Evolutionary conservation across 1,140 invertebrate genomes (phyloP), one percentile per base, ranked within the genome.

Genomic region (Hycleus cichorii): DNA sequence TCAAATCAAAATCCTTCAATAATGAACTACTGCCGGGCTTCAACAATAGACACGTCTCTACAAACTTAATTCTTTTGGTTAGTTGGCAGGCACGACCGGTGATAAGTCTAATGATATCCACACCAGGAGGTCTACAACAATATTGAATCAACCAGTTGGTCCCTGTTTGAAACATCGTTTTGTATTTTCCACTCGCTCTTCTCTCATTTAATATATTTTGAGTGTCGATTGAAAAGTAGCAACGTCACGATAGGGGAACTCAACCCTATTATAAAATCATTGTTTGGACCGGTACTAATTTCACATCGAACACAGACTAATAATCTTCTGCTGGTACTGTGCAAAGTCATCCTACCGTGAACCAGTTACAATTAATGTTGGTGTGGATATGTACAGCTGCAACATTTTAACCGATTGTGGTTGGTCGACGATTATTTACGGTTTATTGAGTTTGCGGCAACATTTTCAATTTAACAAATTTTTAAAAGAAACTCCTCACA

Each of bases 231-330:
- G 44, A 53, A 53, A 53, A 53, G 51, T 53, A 43, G 51, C 51
- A 53, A 53, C 51, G 51, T 53, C 51, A 53, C 51, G 40, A 46
- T 53, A 8, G 56, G 56, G 48, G 39, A 50, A 49, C 39, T 57
- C 56, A 50, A 57, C 48, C 56, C 47, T 43, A 57, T 57, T 57
- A 57, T 39, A 48, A 57, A 49, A 27, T 49, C 40, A 48, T 49
- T 57, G 54, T 57, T 48, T 57, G 47, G 54, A 57, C 54, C 46
- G 42, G 56, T 39, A 50, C 40, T 57, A 57, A 57, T 57, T 44
- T 49, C 48, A 46, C 48, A 48, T 49, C 47, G 56, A 57, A 49
- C 32, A 50, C 40, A 57, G 56, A 32, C 48, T 57, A 50, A 57
- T 57, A 44, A 45, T 57, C 47, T 57, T 43, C 51, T 43, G 44